phyloP scores from a whole-genome alignment of 2,888 invertebrate species.

The Epinotia brunnichana region DNA sequence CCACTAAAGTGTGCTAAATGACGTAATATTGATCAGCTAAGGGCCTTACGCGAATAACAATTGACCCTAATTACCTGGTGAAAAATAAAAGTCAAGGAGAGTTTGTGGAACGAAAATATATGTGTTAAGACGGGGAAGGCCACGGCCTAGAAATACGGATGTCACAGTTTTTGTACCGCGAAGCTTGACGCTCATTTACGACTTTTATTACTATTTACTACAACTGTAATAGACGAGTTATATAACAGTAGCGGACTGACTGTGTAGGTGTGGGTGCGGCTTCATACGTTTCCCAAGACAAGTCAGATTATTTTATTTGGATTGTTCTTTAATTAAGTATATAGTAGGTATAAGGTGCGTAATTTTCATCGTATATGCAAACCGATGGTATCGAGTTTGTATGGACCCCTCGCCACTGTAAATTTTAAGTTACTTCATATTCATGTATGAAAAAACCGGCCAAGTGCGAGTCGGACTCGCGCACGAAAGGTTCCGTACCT shows the following conservation, averaged over 20 bases:
- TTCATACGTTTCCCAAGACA: not conserved
- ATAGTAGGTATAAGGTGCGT: not conserved
- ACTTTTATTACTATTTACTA: not conserved
- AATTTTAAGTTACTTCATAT: not conserved
- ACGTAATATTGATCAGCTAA: not conserved
- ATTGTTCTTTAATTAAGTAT: no score
- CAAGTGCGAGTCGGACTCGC: no score
- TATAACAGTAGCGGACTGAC: not conserved
- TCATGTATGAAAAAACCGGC: not conserved
- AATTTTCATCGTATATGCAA: not conserved
- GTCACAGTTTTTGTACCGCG: conserved; percentile 12
- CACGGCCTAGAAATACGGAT: conserved; percentile 33
- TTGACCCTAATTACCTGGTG: conserved; percentile 37
- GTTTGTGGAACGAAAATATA: conserved; percentile 29
- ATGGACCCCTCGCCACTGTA: no score
- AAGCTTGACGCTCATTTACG: conserved; percentile 7
- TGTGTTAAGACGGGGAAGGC: conserved; percentile 25
- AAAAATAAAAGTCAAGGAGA: conserved; percentile 42
- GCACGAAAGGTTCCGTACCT: no score
- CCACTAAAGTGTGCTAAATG: conserved; percentile 5
- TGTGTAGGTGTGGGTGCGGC: not conserved
- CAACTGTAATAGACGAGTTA: not conserved
- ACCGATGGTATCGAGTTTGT: not conserved
- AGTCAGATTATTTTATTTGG: not conserved
- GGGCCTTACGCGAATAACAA: conserved; percentile 25